Base-by-base conservation (phyloP, 2,113 vertebrate genomes). In the Gorsachius goisagi region DNA sequence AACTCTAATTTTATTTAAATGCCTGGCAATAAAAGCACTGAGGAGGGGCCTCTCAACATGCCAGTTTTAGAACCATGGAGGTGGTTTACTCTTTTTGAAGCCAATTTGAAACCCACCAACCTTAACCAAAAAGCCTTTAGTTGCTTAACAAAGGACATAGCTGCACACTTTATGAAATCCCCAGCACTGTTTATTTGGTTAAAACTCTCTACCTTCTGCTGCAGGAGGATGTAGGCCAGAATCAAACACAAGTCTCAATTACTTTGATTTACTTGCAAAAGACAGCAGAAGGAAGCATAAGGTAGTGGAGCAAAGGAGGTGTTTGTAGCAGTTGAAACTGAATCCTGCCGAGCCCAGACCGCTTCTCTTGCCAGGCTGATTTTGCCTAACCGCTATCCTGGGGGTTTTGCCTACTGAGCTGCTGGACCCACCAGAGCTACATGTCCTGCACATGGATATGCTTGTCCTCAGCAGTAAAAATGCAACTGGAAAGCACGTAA, bases 1-100 rank as follows among this genome's bases (percentile, higher is more conserved):
- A 75, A 41, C 32, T 81, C 49, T 63, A 35, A 82, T 92, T 95
- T 94, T 89, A 62, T 74, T 64, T 74, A 78, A 94, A 96, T 74
- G 41, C 13, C 13, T 52, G 17, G 17, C 23, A 21, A 26, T 79
- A 77, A 90, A 68, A 59, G 21, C 33, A 47, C 55, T 62, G 77
- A 59, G 52, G 33, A 89, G 12, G 12, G 17, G 15, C 33, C 16
- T 81, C 30, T 72, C 18, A 12, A 39, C 49, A 18, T n/a, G 6
- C 12, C 45, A 6, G 13, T 41, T 96, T 90, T 71, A 85, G 59
- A 95, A 59, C 60, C 33, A 11, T 30, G 44, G 27, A 74, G 14
- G 24, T 77, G 50, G 66, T 88, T 90, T 85, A 26, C 47, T 44
- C 55, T 90, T 59, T 89, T 80, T 5, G 7, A 94, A 85, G 52